Base-by-base conservation (phyloP, 2,888 invertebrate species). In the Ernsta delagoae region DNA sequence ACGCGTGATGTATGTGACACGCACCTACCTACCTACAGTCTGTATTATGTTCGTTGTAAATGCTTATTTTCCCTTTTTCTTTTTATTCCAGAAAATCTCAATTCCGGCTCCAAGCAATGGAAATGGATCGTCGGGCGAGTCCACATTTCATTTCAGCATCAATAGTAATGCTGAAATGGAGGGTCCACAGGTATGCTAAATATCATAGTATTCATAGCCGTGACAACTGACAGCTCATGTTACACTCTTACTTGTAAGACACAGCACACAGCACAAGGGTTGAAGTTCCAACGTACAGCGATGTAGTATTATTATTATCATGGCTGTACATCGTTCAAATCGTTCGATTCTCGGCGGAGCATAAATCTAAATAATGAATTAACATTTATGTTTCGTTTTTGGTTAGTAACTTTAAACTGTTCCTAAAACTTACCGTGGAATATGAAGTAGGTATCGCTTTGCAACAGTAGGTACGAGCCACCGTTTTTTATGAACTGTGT, bases 131-230 rank as follows among this genome's bases (percentile, higher is more conserved):
- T 77, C 89, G 79, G 85, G 88, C 77, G 92, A 92, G 80, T 87
- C 91, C 94, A 87, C 94, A 88, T 89, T 97, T 97, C 94, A 96
- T 95, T 93, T 97, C 96, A 96, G 96, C 89, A 95, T 97, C 89
- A 96, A 97, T 82, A 95, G 95, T 39, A 36, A 36, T 36, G 36
- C 36, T 36, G 36, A 36, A 36, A 36, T 36, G 36, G 36, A 36
- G 36, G 36, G 36, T 36, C 36, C 36, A 36, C 36, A 36, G 36
- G 36, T 36, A 36, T 36, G 36, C 36, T 36, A 36, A 3, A 4
- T 36, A 36, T 36, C 5, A 4, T 36, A n/a, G n/a, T n/a, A n/a
- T n/a, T n/a, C n/a, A n/a, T n/a, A n/a, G n/a, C n/a, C n/a, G n/a
- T n/a, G n/a, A n/a, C n/a, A n/a, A n/a, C n/a, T n/a, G n/a, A n/a